Conservation (phyloP, 2,888 invertebrate species). For the Athalia circularis region DNA sequence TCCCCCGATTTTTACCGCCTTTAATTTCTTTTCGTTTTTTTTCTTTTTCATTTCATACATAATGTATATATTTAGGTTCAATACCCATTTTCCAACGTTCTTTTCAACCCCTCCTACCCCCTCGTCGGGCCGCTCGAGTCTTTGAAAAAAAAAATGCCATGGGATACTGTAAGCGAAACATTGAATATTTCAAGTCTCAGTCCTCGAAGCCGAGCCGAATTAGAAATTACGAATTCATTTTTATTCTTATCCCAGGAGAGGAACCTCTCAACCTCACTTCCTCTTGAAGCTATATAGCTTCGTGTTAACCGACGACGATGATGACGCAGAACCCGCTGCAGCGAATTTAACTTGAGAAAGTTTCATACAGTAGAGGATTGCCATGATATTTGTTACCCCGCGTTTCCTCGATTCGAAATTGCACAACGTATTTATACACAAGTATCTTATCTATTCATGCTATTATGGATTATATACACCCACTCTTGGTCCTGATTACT, state of each 20-base stretch:
- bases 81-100: conserved; percentile 14
- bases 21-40: conserved; percentile 14
- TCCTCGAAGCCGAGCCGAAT: conserved; percentile 36
- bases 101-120: background rate
- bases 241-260: conserved; percentile 41
- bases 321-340: background rate
- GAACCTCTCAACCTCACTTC: conserved; percentile 7
- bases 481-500: too few species aligned
- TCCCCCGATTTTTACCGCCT: conserved; percentile 25
- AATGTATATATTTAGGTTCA: background rate
- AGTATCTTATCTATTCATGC: too few species aligned
- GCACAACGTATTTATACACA: too few species aligned
- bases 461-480: too few species aligned
- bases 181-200: conserved; percentile 38
- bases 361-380: background rate
- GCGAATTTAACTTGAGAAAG: background rate
- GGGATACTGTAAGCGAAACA: conserved; percentile 37
- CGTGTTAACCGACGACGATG: background rate
- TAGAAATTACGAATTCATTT: conserved; percentile 45
- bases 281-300: background rate
- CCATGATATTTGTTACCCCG: too few species aligned
- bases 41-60: background rate
- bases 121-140: too few species aligned
- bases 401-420: too few species aligned
- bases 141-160: background rate